These are phyloP conservation scores for Phyllostomus discolor DNA, from an alignment of 2,113 vertebrate species.

Conservation along the genomic window DNA sequence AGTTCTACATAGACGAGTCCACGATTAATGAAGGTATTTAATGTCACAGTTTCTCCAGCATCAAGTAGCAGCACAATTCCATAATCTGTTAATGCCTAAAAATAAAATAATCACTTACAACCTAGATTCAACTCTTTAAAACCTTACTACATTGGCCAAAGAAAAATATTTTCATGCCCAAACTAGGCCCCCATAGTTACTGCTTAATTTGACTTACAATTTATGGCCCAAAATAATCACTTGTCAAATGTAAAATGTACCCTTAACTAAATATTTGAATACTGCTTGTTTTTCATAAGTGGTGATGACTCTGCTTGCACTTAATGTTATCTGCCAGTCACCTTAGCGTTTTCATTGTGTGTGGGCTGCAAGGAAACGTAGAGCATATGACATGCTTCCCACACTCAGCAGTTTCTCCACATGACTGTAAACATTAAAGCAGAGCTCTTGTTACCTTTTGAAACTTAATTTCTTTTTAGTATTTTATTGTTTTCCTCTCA, in stretches of 20 bases:
- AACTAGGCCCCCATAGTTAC: not conserved
- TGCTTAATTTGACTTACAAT: not conserved
- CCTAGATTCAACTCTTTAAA: not conserved
- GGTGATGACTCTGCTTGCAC: not conserved
- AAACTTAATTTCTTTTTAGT: constrained; percentile 14
- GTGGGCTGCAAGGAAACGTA: not conserved
- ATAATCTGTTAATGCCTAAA: constrained; percentile 85
- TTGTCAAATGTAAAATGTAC: not conserved
- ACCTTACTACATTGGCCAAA: not conserved
- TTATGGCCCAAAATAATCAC: not conserved
- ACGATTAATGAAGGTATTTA: constrained; percentile 82
- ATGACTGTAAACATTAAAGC: not conserved
- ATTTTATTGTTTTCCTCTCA: not conserved
- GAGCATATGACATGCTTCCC: not conserved
- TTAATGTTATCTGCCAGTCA: not conserved
- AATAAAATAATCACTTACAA: constrained; percentile 53
- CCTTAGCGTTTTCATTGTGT: not conserved
- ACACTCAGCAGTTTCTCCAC: not conserved
- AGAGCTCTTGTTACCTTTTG: not conserved
- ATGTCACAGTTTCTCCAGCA: constrained; percentile 69
- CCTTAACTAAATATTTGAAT: not conserved
- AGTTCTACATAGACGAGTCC: constrained; percentile 80
- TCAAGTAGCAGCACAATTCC: constrained; percentile 80
- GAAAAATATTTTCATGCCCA: not conserved
- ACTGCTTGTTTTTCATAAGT: not conserved